Evolutionary conservation across 2,797 vertebrate species (phyloP), one percentile per base, ranked within the genome.

Genomic region (Thunnus albacares): DNA sequence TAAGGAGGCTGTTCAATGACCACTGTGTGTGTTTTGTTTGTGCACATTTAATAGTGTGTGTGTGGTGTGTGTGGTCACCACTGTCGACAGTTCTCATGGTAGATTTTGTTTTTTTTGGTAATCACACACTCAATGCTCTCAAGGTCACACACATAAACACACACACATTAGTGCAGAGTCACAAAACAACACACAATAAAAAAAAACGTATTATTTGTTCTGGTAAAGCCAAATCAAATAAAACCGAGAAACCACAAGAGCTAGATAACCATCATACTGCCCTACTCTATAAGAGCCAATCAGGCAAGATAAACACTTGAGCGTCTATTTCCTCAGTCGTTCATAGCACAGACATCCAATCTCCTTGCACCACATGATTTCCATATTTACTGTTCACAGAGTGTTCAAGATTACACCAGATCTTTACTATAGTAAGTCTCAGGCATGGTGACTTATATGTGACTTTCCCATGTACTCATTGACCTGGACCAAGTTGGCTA

Each of bases 91-190:
- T 82, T 85, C 71, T 75, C 76, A 57, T 73, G 84, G 76, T 69
- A 84, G 8, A 41, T 41, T 41, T 41, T 11, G 9, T 41, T 82
- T 58, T 61, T 64, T 72, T 79, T 14, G 24, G 1, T 18, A 60
- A 87, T 92, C 93, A 93, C 92, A 90, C 76, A 80, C 77, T 89
- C 49, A 67, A 45, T 47, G 22, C 15, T 22, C 41, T 41, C 28
- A 11, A 28, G 38, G 58, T 68, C 59, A 71, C 28, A 22, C 66
- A 58, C 30, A 38, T 1, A 73, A 33, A 76, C 7, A 62, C 62
- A 81, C 58, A 7, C 12, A 14, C 14, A 6, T 62, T 13, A 14
- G 10, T 62, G 6, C 10, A 15, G 20, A 61, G 17, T 20, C 30
- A 60, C 18, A 10, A 20, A 45, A 26, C 30, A 51, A 26, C 30